Conservation (phyloP, 2,888 invertebrate species). For the Agonopterix heracliana region DNA sequence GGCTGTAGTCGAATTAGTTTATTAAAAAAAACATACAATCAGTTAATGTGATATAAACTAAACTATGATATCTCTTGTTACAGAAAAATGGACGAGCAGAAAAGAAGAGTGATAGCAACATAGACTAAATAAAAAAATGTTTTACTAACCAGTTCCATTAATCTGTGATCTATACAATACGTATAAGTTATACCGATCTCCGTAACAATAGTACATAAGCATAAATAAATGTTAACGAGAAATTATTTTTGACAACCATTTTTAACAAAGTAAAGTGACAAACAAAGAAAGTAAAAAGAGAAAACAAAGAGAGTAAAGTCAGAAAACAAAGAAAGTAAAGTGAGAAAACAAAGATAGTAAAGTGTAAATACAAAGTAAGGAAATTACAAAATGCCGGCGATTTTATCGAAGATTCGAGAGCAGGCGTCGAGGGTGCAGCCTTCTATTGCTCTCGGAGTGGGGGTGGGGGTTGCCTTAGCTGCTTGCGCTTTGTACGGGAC, state of each 20-base stretch:
- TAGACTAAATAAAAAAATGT: constrained; percentile 4
- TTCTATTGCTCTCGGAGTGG: constrained; percentile 58
- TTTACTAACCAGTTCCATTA: constrained; percentile 12
- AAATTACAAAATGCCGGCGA: constrained; percentile 57
- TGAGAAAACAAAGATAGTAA: neutral
- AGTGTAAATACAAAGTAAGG: neutral
- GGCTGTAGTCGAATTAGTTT: too few species aligned
- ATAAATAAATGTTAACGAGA: neutral
- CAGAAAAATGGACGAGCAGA: constrained; percentile 55
- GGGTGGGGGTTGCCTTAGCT: constrained; percentile 55
- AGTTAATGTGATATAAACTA: too few species aligned
- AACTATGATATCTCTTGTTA: constrained; percentile 30
- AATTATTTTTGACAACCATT: neutral
- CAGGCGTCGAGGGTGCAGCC: constrained; percentile 64
- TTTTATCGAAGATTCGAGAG: constrained; percentile 64
- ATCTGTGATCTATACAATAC: constrained; percentile 14
- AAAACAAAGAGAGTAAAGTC: neutral
- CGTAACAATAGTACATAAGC: neutral
- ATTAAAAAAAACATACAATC: too few species aligned
- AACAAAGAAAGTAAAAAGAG: neutral
- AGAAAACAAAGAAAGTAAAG: neutral
- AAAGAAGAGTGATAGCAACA: constrained; percentile 6
- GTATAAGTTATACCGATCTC: constrained; percentile 27
- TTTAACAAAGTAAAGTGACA: neutral
- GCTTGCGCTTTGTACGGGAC: constrained; percentile 60